Evolutionary conservation across 2,888 invertebrate genomes (phyloP).

Genomic region (Phytoseiulus persimilis): DNA sequence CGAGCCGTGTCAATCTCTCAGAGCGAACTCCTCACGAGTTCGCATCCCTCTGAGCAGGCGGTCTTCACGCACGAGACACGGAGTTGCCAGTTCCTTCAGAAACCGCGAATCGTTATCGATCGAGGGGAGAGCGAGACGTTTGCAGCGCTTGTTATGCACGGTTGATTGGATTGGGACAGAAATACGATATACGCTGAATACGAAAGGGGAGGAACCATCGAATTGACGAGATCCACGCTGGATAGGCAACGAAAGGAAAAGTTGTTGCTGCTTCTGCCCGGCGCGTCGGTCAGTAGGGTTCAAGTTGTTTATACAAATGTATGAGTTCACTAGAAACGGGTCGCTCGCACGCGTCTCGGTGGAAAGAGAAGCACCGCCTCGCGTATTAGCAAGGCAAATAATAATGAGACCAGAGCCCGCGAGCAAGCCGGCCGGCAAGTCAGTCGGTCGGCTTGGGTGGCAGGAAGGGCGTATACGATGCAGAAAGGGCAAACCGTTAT

Average conservation of each 20-base stretch:
- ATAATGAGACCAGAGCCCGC: not conserved
- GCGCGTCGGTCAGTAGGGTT: not conserved
- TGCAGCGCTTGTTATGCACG: too few relatives aligned
- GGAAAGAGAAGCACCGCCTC: not conserved
- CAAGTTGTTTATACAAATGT: not conserved
- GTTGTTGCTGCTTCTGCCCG: too few relatives aligned
- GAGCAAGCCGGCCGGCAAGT: not conserved
- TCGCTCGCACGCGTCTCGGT: not conserved
- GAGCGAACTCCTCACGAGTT: too few relatives aligned
- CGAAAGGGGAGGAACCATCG: too few relatives aligned
- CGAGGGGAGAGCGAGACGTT: too few relatives aligned
- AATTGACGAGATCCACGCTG: too few relatives aligned
- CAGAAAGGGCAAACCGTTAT: constrained; percentile 5
- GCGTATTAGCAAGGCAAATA: not conserved
- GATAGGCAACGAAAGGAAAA: not conserved
- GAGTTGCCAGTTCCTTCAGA: too few relatives aligned
- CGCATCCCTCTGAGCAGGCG: too few relatives aligned
- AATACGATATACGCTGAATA: too few relatives aligned
- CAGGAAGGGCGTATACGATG: not conserved
- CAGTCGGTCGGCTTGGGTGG: not conserved
- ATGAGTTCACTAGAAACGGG: not conserved
- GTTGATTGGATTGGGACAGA: too few relatives aligned
- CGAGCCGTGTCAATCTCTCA: not conserved
- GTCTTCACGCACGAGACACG: too few relatives aligned
- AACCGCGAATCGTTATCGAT: too few relatives aligned